These are phyloP conservation scores for Cairina moschata DNA, from an alignment of 2,113 vertebrate genomes.

Conservation along the genomic window DNA sequence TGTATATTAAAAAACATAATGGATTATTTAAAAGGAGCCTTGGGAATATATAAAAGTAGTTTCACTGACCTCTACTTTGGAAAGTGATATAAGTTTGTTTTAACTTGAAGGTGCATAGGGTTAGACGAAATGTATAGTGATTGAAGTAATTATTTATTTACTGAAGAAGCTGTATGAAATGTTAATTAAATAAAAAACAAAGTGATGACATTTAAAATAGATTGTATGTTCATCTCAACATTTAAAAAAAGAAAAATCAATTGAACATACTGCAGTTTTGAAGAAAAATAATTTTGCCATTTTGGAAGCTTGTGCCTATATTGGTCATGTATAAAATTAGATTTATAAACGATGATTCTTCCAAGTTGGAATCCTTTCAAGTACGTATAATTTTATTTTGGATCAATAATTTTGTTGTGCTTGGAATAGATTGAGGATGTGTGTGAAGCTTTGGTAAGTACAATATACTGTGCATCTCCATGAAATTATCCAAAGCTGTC, in stretches of 20 bases:
- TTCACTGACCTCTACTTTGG: neutral
- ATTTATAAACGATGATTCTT: constrained; percentile 53
- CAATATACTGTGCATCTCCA: constrained; percentile 57
- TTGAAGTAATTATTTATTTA: constrained; percentile 39
- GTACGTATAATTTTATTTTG: constrained; percentile 39
- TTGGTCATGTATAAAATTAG: constrained; percentile 55
- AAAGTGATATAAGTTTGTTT: neutral
- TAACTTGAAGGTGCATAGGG: neutral
- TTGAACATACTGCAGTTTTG: constrained; percentile 18
- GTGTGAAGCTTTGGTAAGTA: constrained; percentile 8
- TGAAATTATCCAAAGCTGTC: constrained; percentile 76
- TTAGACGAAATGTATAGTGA: neutral
- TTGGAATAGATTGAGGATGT: constrained; percentile 34
- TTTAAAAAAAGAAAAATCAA: constrained; percentile 41
- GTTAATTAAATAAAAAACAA: constrained; percentile 57
- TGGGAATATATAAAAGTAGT: neutral
- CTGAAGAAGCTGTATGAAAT: constrained; percentile 32
- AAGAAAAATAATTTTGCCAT: constrained; percentile 39
- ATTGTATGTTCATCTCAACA: neutral
- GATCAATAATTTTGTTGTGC: constrained; percentile 55
- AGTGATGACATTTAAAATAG: constrained; percentile 41
- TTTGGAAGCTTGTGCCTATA: constrained; percentile 45
- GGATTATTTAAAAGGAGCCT: neutral
- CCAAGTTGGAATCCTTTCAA: constrained; percentile 52
- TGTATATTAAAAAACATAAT: neutral